A percentile compares a stretch with the other conserved stretches of the same genome.
These are phyloP conservation scores for Pseudolycoriella hygida DNA, from an alignment of 2,888 invertebrate genomes.

Conservation along the genomic window DNA sequence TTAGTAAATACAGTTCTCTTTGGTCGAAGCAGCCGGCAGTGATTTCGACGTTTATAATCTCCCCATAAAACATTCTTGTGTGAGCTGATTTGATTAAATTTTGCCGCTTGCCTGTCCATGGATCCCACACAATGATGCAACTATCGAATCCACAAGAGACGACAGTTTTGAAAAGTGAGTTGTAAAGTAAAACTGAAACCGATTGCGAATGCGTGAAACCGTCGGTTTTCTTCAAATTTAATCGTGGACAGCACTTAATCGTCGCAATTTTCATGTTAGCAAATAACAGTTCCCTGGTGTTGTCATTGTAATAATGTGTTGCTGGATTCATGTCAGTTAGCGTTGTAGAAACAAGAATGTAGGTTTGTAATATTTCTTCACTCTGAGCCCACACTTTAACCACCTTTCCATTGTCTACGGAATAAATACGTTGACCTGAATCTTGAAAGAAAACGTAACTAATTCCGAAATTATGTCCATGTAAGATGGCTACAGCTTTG, in stretches of 20 bases:
- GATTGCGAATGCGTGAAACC: conserved; percentile 52
- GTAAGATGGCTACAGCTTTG: conserved; percentile 41
- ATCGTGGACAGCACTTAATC: conserved; percentile 43
- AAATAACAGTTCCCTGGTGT: conserved; percentile 45
- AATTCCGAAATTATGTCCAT: conserved; percentile 54
- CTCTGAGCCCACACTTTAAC: conserved; percentile 64
- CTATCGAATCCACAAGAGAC: conserved; percentile 66
- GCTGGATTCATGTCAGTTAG: conserved; percentile 42
- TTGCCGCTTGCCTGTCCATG: conserved; percentile 46
- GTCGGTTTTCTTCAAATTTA: conserved; percentile 49
- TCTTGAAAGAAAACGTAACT: conserved; percentile 48
- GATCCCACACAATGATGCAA: conserved; percentile 68
- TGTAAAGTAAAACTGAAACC: conserved; percentile 56
- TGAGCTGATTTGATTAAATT: conserved; percentile 53
- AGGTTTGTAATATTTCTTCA: conserved; percentile 47
- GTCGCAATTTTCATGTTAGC: conserved; percentile 46
- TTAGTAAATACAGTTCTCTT: conserved; percentile 50
- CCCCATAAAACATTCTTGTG: conserved; percentile 44
- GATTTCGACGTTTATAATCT: conserved; percentile 48
- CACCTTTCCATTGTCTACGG: conserved; percentile 48
- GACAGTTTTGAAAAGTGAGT: conserved; percentile 53
- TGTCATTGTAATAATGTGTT: conserved; percentile 43
- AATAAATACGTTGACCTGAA: conserved; percentile 45
- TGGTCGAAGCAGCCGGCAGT: conserved; percentile 64
- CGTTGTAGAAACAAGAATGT: conserved; percentile 41